These are phyloP conservation scores for Heteromormyrus szaboi DNA, from an alignment of 2,797 vertebrate genomes.

Conservation along the genomic window DNA sequence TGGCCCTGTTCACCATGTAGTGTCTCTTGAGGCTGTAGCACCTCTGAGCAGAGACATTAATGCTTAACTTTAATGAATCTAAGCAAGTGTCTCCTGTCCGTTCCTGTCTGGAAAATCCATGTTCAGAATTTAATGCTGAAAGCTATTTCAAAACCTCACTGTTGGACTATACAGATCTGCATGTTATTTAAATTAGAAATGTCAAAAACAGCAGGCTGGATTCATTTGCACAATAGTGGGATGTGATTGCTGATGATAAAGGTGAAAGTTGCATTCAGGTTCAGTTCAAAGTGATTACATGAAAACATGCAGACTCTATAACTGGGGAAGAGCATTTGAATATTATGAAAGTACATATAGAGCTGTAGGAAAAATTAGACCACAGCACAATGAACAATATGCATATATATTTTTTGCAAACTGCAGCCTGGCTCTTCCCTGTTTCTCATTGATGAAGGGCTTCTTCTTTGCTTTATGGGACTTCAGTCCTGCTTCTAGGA, in stretches of 20 bases:
- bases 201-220: not conserved
- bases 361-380: not conserved
- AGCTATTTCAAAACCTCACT: not conserved
- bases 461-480: not conserved
- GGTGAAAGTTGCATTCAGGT: not conserved
- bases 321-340: not conserved
- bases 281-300: not conserved
- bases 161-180: not conserved
- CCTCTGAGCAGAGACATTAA: not conserved
- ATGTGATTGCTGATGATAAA: not conserved
- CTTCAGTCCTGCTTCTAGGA: not conserved
- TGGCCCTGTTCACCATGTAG: not conserved
- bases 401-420: not conserved
- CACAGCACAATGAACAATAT: not conserved
- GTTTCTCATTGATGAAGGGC: not conserved
- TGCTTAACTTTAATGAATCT: conserved; percentile 4
- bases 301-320: not conserved
- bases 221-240: not conserved
- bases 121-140: not conserved
- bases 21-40: not conserved
- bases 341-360: not conserved
- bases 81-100: not conserved
- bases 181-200: not conserved
- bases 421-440: not conserved
- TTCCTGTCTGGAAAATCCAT: not conserved